A percentile compares a stretch with the other conserved stretches of the same genome.
Evolutionary conservation across 2,888 invertebrate genomes (phyloP).

Genomic region (Ormyrus nitidulus): DNA sequence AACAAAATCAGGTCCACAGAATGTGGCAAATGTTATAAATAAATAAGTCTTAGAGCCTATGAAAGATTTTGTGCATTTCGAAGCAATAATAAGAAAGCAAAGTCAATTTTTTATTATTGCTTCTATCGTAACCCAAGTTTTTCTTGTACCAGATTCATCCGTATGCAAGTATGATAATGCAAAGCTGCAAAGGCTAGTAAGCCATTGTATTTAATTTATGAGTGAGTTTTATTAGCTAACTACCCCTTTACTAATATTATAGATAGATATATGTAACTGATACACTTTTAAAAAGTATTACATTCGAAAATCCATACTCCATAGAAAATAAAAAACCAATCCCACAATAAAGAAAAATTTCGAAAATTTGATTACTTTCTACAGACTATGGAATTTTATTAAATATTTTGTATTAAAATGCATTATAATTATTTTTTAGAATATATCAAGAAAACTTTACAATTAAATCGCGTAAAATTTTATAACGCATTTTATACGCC

Average conservation of each 20-base stretch:
- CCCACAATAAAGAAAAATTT: slow-evolving; percentile 31
- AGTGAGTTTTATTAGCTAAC: slow-evolving; percentile 64
- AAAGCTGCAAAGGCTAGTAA: slow-evolving; percentile 68
- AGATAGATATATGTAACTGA: slow-evolving; percentile 26
- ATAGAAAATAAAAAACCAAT: slow-evolving; percentile 52
- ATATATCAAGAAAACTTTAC: not conserved
- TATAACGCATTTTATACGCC: slow-evolving; percentile 38
- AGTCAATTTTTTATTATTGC: slow-evolving; percentile 56
- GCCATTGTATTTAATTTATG: slow-evolving; percentile 63
- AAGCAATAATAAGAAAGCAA: slow-evolving; percentile 57
- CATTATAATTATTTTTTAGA: slow-evolving; percentile 23
- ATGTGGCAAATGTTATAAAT: slow-evolving; percentile 54
- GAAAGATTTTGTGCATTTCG: slow-evolving; percentile 54
- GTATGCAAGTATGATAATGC: slow-evolving; percentile 68
- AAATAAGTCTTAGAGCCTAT: slow-evolving; percentile 52
- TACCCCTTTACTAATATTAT: slow-evolving; percentile 62
- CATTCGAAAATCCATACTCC: slow-evolving; percentile 51
- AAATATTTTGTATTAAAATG: slow-evolving; percentile 39
- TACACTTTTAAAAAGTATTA: slow-evolving; percentile 2
- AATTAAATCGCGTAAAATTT: slow-evolving; percentile 2
- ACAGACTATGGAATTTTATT: slow-evolving; percentile 53
- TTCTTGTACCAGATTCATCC: slow-evolving; percentile 60
- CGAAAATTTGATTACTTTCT: slow-evolving; percentile 46
- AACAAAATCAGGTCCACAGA: slow-evolving; percentile 54
- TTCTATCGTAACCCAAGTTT: slow-evolving; percentile 62